Conservation (phyloP, 2,797 vertebrate species). For the Crax fasciolata region DNA sequence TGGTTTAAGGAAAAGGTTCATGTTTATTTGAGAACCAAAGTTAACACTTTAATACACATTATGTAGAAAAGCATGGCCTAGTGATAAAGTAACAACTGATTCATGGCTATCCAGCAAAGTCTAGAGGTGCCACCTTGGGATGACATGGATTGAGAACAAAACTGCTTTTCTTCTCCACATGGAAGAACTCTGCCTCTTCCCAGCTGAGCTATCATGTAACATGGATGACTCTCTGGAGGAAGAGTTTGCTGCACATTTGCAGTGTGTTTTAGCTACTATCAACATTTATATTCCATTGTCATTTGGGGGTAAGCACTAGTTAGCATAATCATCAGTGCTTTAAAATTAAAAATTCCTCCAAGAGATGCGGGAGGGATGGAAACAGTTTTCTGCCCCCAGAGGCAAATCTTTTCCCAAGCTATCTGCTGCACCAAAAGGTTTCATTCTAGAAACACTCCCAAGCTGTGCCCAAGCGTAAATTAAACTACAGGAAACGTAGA, state of each 20-base stretch:
- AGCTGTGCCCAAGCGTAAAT: constrained; percentile 23
- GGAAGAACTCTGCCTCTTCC: not conserved
- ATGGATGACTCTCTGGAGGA: constrained; percentile 32
- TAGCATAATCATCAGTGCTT: constrained; percentile 64
- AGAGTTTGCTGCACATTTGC: constrained; percentile 37
- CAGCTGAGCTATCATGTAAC: constrained; percentile 24
- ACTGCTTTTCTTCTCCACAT: not conserved
- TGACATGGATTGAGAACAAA: not conserved
- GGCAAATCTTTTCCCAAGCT: constrained; percentile 54
- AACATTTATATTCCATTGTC: constrained; percentile 68
- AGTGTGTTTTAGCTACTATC: constrained; percentile 65
- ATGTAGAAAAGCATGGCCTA: not conserved
- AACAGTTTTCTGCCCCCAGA: constrained; percentile 22
- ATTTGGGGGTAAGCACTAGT: constrained; percentile 65
- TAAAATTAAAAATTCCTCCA: constrained; percentile 58
- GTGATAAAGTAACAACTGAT: not conserved
- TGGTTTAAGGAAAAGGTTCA: not conserved
- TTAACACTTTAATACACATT: not conserved
- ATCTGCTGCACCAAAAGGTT: constrained; percentile 40
- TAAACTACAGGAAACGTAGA: constrained; percentile 16
- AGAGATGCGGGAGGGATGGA: constrained; percentile 29
- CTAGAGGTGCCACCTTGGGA: constrained; percentile 1
- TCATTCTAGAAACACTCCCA: constrained; percentile 43
- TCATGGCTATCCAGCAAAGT: not conserved
- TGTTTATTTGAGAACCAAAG: not conserved